Evolutionary conservation across 92 coral and sea anemone genomes (phyloP), one percentile per base, ranked within the genome.

Genomic region (Siderastrea siderea): DNA sequence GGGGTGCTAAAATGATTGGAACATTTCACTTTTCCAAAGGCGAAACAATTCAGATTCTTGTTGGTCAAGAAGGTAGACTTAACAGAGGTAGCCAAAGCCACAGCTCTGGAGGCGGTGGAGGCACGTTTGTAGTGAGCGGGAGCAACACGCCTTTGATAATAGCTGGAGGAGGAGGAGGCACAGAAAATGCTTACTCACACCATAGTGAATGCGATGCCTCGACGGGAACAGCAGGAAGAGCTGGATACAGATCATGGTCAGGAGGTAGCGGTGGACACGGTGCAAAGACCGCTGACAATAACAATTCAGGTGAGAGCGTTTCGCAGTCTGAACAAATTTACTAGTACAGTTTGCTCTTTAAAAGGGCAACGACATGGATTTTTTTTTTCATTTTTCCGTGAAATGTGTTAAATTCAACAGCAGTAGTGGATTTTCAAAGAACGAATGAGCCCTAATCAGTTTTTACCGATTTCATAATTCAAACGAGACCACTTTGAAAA

Each of bases 1-100:
- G 92, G 17, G 92, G 92, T 45, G 88, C 92, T 43, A 58, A 65
- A 60, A 82, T 88, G 88, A 75, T 75, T 63, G 92, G 92, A 75
- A 79, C 72, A 52, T 88, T 88, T 61, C 71, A 64, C 46, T 59
- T 88, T 2, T 54, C 17, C 7, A 74, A 82, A 67, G 87, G 88
- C 47, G 87, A 88, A 55, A 68, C 74, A 26, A 64, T 88, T 4
- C 66, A 75, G 68, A 75, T 88, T 16, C 70, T 89, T 55, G 92
- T 83, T 59, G 92, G 92, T 47, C 92, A 89, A 47, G 88, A 75
- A 66, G 92, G 92, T 26, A 26, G 38, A 26, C 38, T 26, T 26
- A 26, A 26, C 38, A 26, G 38, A 26, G 38, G 0, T 26, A 26
- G 38, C 38, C 0, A 8, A 0, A 58, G 62, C 62, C 62, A 6